Percentiles rank a stretch among this genome's conserved stretches.
phyloP scores from a whole-genome alignment of 2,113 vertebrate genomes.

The Clinocottus analis region DNA sequence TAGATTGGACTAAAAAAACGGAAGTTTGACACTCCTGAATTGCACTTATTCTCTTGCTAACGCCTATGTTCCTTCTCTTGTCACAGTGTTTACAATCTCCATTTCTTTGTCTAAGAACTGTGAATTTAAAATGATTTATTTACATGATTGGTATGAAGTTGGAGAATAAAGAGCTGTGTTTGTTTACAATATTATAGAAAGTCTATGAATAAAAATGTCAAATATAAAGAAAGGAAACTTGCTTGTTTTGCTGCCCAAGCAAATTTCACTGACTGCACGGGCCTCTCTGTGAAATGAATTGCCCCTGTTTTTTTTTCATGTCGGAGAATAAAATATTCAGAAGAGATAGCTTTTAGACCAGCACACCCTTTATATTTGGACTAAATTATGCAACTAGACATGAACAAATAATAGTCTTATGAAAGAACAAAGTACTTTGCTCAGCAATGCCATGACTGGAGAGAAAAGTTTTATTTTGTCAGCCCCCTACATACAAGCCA shows the following conservation, averaged over 20 bases:
- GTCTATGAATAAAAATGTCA: slow-evolving; percentile 18
- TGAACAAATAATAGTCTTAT: slow-evolving; percentile 54
- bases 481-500: slow-evolving; percentile 9
- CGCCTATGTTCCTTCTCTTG: background rate
- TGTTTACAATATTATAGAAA: slow-evolving; percentile 11
- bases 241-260: slow-evolving; percentile 3
- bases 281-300: slow-evolving; percentile 21
- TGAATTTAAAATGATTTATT: slow-evolving; percentile 1
- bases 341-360: slow-evolving; percentile 57
- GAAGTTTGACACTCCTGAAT: slow-evolving; percentile 18
- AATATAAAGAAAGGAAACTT: slow-evolving; percentile 3
- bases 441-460: slow-evolving; percentile 21
- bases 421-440: slow-evolving; percentile 51
- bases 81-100: background rate
- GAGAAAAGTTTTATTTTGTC: background rate
- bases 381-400: slow-evolving; percentile 61
- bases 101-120: background rate
- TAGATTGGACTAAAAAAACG: slow-evolving; percentile 17
- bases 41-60: background rate
- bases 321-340: slow-evolving; percentile 70
- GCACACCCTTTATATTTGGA: slow-evolving; percentile 37
- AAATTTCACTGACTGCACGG: slow-evolving; percentile 3
- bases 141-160: background rate
- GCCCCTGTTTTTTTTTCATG: slow-evolving; percentile 30
- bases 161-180: slow-evolving; percentile 6